Conservation (phyloP, 1,140 invertebrate species). For the Drosophila saltans region DNA sequence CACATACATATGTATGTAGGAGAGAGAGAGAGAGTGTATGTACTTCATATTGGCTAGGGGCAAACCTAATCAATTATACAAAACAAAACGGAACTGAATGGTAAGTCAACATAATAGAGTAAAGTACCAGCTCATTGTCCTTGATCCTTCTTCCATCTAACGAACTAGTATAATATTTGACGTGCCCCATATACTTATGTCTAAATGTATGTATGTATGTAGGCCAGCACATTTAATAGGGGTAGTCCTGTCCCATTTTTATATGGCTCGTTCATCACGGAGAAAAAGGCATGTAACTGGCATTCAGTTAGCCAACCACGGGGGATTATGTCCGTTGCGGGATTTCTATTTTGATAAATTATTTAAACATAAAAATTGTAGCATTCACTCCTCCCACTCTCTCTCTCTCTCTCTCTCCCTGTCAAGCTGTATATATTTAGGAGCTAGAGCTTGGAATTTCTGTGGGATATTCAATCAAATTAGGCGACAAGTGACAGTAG, state of each 20-base stretch:
- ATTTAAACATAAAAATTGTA: slow-evolving; percentile 73
- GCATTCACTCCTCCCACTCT: slow-evolving; percentile 23
- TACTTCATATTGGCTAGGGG: slow-evolving; percentile 60
- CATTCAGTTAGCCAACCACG: background rate
- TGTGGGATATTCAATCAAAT: slow-evolving; percentile 63
- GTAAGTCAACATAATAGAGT: slow-evolving; percentile 76
- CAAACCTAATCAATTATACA: slow-evolving; percentile 79
- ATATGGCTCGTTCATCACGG: slow-evolving; percentile 53
- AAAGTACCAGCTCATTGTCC: slow-evolving; percentile 25
- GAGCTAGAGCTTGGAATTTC: slow-evolving; percentile 19
- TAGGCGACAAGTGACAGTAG: slow-evolving; percentile 62
- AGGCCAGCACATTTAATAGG: background rate
- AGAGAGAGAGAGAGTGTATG: slow-evolving; percentile 46
- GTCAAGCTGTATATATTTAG: slow-evolving; percentile 34
- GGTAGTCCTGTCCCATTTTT: slow-evolving; percentile 13
- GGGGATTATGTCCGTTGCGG: slow-evolving; percentile 35
- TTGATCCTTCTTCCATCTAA: slow-evolving; percentile 41
- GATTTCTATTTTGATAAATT: slow-evolving; percentile 77
- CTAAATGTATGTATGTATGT: too few relatives aligned
- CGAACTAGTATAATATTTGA: slow-evolving; percentile 10
- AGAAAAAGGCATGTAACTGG: background rate
- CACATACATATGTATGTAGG: background rate
- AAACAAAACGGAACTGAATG: slow-evolving; percentile 46
- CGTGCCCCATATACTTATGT: slow-evolving; percentile 4
- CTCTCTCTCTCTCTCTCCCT: slow-evolving; percentile 8